Evolutionary conservation across 2,888 invertebrate genomes (phyloP), one percentile per base, ranked within the genome.

Genomic region (Leucophenga montana): DNA sequence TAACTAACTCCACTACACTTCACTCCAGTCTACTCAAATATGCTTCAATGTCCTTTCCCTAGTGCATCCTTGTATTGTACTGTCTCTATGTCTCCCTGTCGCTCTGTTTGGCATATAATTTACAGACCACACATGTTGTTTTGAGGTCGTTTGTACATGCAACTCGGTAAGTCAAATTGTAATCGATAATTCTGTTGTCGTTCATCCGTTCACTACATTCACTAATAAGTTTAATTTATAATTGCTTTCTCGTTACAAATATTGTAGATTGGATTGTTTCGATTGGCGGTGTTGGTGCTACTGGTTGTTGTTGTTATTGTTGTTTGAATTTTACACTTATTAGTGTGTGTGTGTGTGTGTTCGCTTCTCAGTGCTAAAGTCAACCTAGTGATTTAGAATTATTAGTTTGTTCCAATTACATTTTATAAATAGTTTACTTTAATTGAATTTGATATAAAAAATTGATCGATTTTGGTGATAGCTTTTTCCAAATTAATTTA

Each of bases 391-490:
- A 39, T n/a, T 57, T 16, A 27, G 57, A 31, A 57, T 27, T 39
- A 8, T 3, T 5, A 20, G 13, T 54, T 54, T 54, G 54, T 18
- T 72, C 69, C 67, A 73, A 71, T 70, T 67, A 67, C 65, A 70
- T 67, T 75, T 39, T 8, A 39, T 39, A 39, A 39, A 11, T 8
- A 68, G 70, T 65, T 76, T n/a, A 61, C 70, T 64, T 72, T 69
- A 64, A 73, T 68, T 73, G 76, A 78, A 78, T 78, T 76, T 73
- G 76, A 78, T 77, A 76, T 78, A 78, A 78, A 76, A 75, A 76
- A 27, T 27, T 4, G 27, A 27, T 27, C 27, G 27, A 27, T 27
- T n/a, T n/a, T n/a, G n/a, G n/a, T n/a, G n/a, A n/a, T n/a, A n/a
- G n/a, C n/a, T n/a, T n/a, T n/a, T n/a, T n/a, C n/a, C n/a, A n/a